Base-by-base conservation (phyloP, 2,888 invertebrate species). In the Erpobdella octoculata region DNA sequence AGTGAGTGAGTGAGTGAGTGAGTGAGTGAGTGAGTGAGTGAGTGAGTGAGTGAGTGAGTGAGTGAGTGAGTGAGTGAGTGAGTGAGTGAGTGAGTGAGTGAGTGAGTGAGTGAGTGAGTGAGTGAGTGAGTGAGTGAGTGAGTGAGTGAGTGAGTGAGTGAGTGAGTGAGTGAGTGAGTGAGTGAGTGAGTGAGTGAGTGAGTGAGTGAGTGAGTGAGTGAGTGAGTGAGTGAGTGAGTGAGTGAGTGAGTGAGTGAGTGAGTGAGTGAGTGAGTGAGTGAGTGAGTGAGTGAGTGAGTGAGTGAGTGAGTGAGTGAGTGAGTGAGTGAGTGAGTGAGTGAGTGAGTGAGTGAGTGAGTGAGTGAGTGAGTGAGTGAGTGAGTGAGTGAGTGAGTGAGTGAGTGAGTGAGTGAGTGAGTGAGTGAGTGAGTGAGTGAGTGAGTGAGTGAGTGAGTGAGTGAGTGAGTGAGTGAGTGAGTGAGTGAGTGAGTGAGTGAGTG, bases 171-270 rank as follows among this genome's bases (percentile, higher is more conserved):
- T 9, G 18, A 41, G 18, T 12, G 41, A 12, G 18, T 12, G 41
- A 41, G 18, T 18, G 41, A 41, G 41, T 18, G 41, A 41, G 18
- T 82, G 6, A 75, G 77, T 58, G 59, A 58, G 21, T 58, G 59
- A 58, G 21, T 58, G 59, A 58, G 25, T 58, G 59, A 58, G 18
- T 58, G 59, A 58, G 25, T 58, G 59, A 58, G 25, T 58, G 59
- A 58, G 18, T 58, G 59, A 58, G 25, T 58, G 59, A 58, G 25
- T 21, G 59, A 25, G 25, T 21, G 59, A 25, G 25, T 21, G 59
- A 58, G 25, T 58, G 59, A 58, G 25, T 58, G 59, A 58, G 35
- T 64, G 64, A 33, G 35, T 35, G 64, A 64, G 15, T 64, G 15
- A 64, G 64, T 33, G 33, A 64, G 36, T 64, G 35, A 64, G 64